These are phyloP conservation scores for Nezara viridula DNA, from an alignment of 2,888 invertebrate genomes.

Conservation along the genomic window DNA sequence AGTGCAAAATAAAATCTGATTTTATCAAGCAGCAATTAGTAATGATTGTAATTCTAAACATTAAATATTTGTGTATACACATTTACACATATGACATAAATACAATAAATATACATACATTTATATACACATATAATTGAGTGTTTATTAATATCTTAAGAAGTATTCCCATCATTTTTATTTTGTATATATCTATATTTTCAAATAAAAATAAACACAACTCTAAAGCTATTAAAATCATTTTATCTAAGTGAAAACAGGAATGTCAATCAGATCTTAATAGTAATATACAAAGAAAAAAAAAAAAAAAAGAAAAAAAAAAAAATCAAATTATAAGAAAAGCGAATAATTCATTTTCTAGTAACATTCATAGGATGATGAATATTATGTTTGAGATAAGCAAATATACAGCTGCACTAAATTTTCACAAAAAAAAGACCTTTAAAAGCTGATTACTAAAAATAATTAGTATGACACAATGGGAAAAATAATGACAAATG, in stretches of 20 bases:
- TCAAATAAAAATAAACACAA: neutral
- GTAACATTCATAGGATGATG: neutral
- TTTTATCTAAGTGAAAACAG: neutral
- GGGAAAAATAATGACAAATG: neutral
- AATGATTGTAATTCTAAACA: neutral
- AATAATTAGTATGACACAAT: neutral
- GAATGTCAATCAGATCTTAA: neutral
- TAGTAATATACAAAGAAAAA: neutral
- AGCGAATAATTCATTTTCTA: neutral
- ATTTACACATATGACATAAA: neutral
- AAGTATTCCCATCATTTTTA: neutral
- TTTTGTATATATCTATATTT: neutral
- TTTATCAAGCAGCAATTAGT: neutral
- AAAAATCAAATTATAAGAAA: neutral
- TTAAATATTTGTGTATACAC: neutral
- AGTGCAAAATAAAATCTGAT: neutral
- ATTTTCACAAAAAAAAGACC: neutral
- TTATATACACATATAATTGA: neutral
- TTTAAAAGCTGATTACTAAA: neutral
- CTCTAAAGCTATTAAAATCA: neutral
- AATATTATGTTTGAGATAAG: neutral
- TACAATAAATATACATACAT: constrained; percentile 4
- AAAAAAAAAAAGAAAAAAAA: neutral
- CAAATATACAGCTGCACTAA: neutral
- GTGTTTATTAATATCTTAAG: neutral